Conservation (phyloP, 2,888 invertebrate genomes). For the Agonopterix heracliana region DNA sequence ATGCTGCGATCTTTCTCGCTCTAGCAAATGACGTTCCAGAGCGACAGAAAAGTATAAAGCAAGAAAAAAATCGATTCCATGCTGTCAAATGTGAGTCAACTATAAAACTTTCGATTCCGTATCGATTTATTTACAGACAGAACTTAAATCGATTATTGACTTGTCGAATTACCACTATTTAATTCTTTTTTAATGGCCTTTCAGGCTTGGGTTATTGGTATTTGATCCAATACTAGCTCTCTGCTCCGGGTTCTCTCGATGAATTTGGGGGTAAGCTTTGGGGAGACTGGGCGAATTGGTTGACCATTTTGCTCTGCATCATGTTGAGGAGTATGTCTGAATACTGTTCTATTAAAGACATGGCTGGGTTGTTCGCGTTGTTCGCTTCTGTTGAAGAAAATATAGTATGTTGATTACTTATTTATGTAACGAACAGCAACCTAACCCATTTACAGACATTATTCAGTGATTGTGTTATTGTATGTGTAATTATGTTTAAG, state of each 20-base stretch:
- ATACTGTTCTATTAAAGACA: conserved; percentile 78
- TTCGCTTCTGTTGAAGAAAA: conserved; percentile 36
- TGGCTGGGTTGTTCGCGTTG: conserved; percentile 47
- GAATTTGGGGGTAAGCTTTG: conserved; percentile 54
- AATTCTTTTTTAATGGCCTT: too few relatives aligned
- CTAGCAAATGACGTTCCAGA: too few relatives aligned
- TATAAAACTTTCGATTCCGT: neutral
- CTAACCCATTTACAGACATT: too few relatives aligned
- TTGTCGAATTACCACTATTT: too few relatives aligned
- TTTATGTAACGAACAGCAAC: too few relatives aligned
- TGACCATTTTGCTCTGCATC: conserved; percentile 70
- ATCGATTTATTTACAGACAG: neutral
- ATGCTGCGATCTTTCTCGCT: too few relatives aligned
- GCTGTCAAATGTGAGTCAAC: neutral
- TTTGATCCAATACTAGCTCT: conserved; percentile 49
- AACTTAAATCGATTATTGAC: too few relatives aligned
- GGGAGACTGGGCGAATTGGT: conserved; percentile 52
- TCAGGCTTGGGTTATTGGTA: too few relatives aligned
- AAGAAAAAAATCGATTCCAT: too few relatives aligned
- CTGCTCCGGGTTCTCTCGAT: conserved; percentile 38
- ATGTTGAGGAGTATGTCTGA: conserved; percentile 77
- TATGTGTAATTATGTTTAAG: too few relatives aligned
- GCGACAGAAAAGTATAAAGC: too few relatives aligned
- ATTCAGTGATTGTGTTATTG: too few relatives aligned
- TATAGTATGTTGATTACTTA: neutral